Conservation (phyloP, 2,113 vertebrate genomes). For the Gobiocypris rarus region DNA sequence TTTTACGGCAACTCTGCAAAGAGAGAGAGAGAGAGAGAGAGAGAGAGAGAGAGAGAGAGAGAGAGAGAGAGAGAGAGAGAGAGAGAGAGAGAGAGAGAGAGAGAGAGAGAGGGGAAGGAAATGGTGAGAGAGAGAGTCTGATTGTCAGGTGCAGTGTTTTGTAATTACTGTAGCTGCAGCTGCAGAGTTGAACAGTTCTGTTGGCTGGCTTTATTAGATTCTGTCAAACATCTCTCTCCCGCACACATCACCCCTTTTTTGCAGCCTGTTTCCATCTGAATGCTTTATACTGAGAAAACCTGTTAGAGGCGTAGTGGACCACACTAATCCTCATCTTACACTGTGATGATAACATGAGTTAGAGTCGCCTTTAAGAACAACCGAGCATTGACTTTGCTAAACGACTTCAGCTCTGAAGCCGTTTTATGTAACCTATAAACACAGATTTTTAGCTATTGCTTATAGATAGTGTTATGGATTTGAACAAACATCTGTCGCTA, state of each 20-base stretch:
- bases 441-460: conserved; percentile 16
- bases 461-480: conserved; percentile 8
- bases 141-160: conserved; percentile 66
- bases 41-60: conserved; percentile 21
- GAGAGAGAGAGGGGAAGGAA: neutral
- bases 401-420: neutral
- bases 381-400: conserved; percentile 1
- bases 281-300: conserved; percentile 25
- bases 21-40: conserved; percentile 35
- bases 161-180: conserved; percentile 61
- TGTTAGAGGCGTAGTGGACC: conserved; percentile 16
- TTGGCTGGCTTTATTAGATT: conserved; percentile 62
- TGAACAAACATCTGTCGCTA: neutral
- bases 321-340: conserved; percentile 27
- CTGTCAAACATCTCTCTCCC: conserved; percentile 56
- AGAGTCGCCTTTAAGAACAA: conserved; percentile 17
- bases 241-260: conserved; percentile 9
- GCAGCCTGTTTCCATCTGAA: conserved; percentile 15
- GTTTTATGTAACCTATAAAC: conserved; percentile 11
- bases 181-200: conserved; percentile 58
- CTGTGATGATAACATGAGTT: conserved; percentile 24
- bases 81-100: conserved; percentile 22
- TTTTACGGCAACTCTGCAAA: conserved; percentile 59
- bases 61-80: conserved; percentile 33
- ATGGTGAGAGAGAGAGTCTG: conserved; percentile 37